Evolutionary conservation across 2,797 vertebrate species (phyloP).

Genomic region (Clarias laeviceps): DNA sequence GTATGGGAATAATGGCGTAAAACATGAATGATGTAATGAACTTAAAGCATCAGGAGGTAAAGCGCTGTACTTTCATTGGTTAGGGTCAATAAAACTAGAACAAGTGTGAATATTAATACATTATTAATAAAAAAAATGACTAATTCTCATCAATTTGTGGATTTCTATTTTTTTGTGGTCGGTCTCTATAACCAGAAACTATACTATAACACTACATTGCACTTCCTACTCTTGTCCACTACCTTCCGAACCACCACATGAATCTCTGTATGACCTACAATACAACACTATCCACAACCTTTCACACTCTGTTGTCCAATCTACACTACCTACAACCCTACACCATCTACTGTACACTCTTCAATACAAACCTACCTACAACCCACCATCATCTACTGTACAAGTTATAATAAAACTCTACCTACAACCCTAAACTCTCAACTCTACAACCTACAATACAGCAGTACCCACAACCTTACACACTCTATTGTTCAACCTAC

Average conservation of each 20-base stretch:
- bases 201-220: neutral
- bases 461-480: neutral
- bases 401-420: too few relatives aligned
- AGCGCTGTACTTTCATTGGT: slow-evolving; percentile 80
- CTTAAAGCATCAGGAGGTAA: slow-evolving; percentile 62
- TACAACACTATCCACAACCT: too few relatives aligned
- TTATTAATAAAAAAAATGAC: slow-evolving; percentile 64
- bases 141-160: slow-evolving; percentile 23
- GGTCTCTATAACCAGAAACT: neutral
- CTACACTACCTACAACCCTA: neutral
- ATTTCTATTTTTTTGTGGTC: slow-evolving; percentile 56
- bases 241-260: too few relatives aligned
- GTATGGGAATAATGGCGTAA: slow-evolving; percentile 73
- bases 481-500: neutral
- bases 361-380: neutral
- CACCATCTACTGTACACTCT: neutral
- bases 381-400: neutral
- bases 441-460: neutral
- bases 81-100: slow-evolving; percentile 76
- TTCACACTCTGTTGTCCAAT: too few relatives aligned
- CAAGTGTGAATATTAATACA: slow-evolving; percentile 80
- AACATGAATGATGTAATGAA: slow-evolving; percentile 76
- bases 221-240: neutral
- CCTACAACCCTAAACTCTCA: neutral
- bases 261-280: neutral